Evolutionary conservation across 2,888 invertebrate species (phyloP).

Genomic region (Zhengitettix transpicula): DNA sequence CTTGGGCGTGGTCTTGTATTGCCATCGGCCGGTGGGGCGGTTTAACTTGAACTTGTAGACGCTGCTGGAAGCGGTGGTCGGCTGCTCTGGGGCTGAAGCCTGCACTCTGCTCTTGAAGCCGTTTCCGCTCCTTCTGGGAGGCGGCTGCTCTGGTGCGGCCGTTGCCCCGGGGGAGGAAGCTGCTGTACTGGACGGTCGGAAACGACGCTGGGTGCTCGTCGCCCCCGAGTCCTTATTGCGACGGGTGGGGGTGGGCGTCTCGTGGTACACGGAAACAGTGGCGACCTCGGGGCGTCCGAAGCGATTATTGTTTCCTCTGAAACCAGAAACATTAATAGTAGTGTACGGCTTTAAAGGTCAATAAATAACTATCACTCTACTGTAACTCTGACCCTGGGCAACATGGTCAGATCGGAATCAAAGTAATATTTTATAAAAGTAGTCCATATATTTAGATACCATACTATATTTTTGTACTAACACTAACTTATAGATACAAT

Average conservation of each 20-base stretch:
- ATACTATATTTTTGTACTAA: no score
- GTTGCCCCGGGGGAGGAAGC: constrained; percentile 14
- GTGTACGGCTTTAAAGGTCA: no score
- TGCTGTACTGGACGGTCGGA: constrained; percentile 17
- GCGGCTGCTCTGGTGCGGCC: not conserved
- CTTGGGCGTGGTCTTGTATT: constrained; percentile 77
- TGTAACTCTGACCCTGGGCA: no score
- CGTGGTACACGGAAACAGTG: constrained; percentile 51
- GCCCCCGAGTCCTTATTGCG: constrained; percentile 11
- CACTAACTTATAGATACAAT: no score
- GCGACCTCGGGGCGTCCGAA: constrained; percentile 33
- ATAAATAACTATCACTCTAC: no score
- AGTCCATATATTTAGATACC: no score
- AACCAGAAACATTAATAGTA: no score
- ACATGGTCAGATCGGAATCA: no score
- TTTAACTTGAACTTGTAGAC: constrained; percentile 69
- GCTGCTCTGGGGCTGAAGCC: constrained; percentile 22
- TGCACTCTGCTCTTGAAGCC: constrained; percentile 16
- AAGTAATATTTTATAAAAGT: no score
- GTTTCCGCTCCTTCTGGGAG: constrained; percentile 24
- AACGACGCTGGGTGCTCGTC: constrained; percentile 24
- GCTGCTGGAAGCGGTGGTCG: constrained; percentile 32
- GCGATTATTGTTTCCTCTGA: not conserved
- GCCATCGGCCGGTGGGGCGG: constrained; percentile 72
- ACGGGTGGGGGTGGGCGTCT: constrained; percentile 27